A percentile compares a stretch with the other conserved stretches of the same genome.
These are phyloP conservation scores for Neosilurus mollespiculum DNA, from an alignment of 2,797 vertebrate genomes.

Conservation along the genomic window DNA sequence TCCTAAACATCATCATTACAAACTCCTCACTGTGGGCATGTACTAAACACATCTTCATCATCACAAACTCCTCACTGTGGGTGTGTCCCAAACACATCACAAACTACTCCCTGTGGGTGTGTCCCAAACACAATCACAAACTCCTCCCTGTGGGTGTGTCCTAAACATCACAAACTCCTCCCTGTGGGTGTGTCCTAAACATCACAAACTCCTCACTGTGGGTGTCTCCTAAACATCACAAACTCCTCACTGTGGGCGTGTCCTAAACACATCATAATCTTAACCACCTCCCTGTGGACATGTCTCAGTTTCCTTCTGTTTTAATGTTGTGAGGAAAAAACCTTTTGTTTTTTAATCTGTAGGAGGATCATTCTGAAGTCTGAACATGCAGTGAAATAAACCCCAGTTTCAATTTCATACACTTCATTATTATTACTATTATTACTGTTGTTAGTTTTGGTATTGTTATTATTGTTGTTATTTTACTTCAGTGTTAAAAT, in stretches of 20 bases:
- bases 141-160: neutral
- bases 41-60: no score
- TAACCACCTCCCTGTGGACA: neutral
- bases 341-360: neutral
- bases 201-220: neutral
- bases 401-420: no score
- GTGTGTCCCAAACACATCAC: no score
- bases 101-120: no score
- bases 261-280: no score
- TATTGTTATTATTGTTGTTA: no score
- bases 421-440: no score
- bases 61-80: no score
- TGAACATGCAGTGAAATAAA: constrained; percentile 22
- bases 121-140: neutral
- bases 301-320: neutral
- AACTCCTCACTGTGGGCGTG: neutral
- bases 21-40: no score
- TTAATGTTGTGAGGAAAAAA: neutral
- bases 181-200: neutral
- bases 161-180: neutral
- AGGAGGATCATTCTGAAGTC: constrained; percentile 45
- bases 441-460: no score
- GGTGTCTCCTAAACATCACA: neutral
- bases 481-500: no score
- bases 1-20: no score